Base-by-base conservation (phyloP, 2,888 invertebrate genomes). In the Leptinotarsa haldemani region DNA sequence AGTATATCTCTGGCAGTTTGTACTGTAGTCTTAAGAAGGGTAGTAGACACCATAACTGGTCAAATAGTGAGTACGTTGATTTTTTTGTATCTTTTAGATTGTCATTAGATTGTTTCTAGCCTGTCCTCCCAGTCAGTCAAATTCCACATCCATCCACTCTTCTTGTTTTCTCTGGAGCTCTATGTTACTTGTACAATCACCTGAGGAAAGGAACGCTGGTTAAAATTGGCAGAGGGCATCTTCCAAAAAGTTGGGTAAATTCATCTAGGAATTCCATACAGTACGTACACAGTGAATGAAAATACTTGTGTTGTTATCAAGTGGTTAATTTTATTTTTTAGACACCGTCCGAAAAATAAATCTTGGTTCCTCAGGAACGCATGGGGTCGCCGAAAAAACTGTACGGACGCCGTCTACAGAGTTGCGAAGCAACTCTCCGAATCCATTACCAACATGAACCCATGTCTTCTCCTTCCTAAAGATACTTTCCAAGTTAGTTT, bases 291-390 rank as follows among this genome's bases (percentile, higher is more conserved):
- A 18, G 12, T 25, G 40, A 66, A 13, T 30, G 16, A 66, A 12
- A 9, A 20, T 48, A 61, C 48, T 63, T 69, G 25, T 20, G 13
- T 56, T 56, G 56, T 22, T 25, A 15, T 20, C 13, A 22, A 20
- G 20, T 56, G 2, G 48, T 12, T 52, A 2, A 40, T 50, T 22
- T 48, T 65, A 52, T 53, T 70, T 75, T 30, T 47, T 52, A 77
- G 77, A 47, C 70, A 75, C 18, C 72, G 76, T 1, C 25, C 75
- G 13, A 78, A 77, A 50, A 79, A 73, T 64, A 76, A 68, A 50
- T 80, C 79, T n/a, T 80, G 80, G 81, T 79, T 81, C 71, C 71
- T 81, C 30, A 77, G 75, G 63, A 81, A 79, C 66, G 66, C 78
- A 13, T 70, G 77, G 66, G 76, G 80, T 22, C 77, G 79, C 53